These are phyloP conservation scores for Corythornis vintsioides DNA, from an alignment of 2,113 vertebrate species.

Conservation along the genomic window DNA sequence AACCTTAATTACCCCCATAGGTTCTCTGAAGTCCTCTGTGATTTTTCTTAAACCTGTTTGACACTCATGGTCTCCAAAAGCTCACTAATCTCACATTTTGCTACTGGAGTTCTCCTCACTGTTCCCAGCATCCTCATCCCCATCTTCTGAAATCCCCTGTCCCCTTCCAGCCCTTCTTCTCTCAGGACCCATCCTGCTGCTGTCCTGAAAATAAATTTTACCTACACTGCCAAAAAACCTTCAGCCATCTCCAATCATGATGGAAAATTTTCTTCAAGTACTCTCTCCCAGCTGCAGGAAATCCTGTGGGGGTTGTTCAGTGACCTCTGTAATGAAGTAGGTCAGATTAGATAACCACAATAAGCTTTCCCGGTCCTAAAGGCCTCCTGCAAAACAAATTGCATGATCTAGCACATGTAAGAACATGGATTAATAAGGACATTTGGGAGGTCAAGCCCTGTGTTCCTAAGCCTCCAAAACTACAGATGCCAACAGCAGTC, in stretches of 20 bases:
- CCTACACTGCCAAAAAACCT: conserved; percentile 29
- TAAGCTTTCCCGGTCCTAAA: conserved; percentile 32
- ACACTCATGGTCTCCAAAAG: neutral
- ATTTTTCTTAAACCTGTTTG: neutral
- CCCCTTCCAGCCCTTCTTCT: neutral
- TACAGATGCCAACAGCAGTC: neutral
- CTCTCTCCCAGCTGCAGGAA: conserved; percentile 52
- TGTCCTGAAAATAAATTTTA: conserved; percentile 28
- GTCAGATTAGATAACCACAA: conserved; percentile 62
- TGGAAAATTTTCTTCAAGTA: conserved; percentile 50
- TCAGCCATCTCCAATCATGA: conserved; percentile 23
- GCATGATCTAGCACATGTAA: conserved; percentile 31
- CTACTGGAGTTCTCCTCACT: neutral
- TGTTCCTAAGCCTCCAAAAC: conserved; percentile 13
- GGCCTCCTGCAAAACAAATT: conserved; percentile 45
- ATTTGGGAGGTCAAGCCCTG: neutral
- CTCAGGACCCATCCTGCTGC: neutral
- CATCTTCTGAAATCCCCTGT: neutral
- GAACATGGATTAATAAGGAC: conserved; percentile 39
- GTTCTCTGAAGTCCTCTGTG: neutral
- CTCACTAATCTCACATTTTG: neutral
- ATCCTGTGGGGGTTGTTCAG: conserved; percentile 28
- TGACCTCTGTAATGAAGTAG: conserved; percentile 45
- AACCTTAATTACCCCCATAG: neutral
- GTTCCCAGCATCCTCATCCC: neutral